These are phyloP conservation scores for Potamarius usumacintae DNA, from an alignment of 2,113 vertebrate genomes.

Conservation along the genomic window DNA sequence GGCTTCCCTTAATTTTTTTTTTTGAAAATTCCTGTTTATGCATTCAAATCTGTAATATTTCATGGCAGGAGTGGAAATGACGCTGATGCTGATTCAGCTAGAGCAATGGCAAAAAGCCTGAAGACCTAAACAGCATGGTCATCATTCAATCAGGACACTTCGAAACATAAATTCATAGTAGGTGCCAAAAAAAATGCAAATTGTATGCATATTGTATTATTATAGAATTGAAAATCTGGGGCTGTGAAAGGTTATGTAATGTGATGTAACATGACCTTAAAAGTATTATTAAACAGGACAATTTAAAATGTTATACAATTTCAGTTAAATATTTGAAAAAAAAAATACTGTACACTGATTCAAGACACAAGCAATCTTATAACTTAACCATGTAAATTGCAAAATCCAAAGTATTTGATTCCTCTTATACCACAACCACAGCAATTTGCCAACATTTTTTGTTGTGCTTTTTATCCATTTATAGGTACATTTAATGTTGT, in stretches of 20 bases:
- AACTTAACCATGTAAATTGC: neutral
- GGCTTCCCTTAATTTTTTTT: slow-evolving; percentile 58
- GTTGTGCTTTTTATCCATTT: neutral
- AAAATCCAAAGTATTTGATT: neutral
- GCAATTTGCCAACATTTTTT: neutral
- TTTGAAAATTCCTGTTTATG: slow-evolving; percentile 64
- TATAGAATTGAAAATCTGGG: neutral
- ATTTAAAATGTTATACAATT: neutral
- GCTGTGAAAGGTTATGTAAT: neutral
- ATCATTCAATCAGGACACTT: neutral
- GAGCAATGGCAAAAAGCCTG: slow-evolving; percentile 60
- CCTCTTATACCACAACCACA: neutral
- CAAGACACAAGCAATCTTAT: neutral
- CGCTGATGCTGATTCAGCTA: slow-evolving; percentile 66
- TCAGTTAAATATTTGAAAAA: neutral
- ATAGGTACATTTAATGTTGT: neutral
- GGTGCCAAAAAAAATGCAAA: neutral
- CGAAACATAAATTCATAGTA: neutral
- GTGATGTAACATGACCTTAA: too few species aligned
- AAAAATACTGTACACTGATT: neutral
- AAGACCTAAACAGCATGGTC: slow-evolving; percentile 65
- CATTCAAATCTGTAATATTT: slow-evolving; percentile 67
- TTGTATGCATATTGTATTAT: neutral
- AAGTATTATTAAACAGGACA: neutral
- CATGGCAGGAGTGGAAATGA: slow-evolving; percentile 56